These are phyloP conservation scores for Limnephilus marmoratus DNA, from an alignment of 2,888 invertebrate species.

Conservation along the genomic window DNA sequence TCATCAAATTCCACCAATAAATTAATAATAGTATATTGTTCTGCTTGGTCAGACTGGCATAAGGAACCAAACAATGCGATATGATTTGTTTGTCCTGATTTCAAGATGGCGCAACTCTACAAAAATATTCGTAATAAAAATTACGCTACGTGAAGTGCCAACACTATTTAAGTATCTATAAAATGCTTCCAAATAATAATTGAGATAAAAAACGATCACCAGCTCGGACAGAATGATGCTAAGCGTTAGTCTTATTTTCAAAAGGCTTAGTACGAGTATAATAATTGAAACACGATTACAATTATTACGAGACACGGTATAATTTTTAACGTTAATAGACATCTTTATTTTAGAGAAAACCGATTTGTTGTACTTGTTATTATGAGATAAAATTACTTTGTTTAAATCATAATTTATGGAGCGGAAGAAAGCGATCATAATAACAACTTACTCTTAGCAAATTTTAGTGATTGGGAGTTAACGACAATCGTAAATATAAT, in stretches of 20 bases:
- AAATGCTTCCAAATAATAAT: background rate
- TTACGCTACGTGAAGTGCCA: background rate
- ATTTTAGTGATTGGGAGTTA: background rate
- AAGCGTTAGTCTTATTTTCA: background rate
- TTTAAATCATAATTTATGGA: slow-evolving; percentile 19
- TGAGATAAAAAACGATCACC: background rate
- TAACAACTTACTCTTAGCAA: background rate
- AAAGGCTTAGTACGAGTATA: background rate
- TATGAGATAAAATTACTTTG: slow-evolving; percentile 4
- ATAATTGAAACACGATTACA: background rate
- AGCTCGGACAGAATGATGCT: background rate
- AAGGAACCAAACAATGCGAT: background rate
- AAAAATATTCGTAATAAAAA: slow-evolving; percentile 2
- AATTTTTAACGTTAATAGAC: background rate
- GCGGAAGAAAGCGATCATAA: slow-evolving; percentile 30
- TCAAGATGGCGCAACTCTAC: background rate
- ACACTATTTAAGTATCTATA: background rate
- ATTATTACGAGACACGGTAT: background rate
- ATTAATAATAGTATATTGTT: background rate
- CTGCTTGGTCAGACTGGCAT: background rate
- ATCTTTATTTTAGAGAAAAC: background rate
- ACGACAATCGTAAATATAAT: background rate
- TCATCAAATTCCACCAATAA: background rate
- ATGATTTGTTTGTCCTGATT: background rate
- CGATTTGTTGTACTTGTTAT: background rate